Percentiles rank a stretch among this genome's conserved stretches.
Conservation (phyloP, 2,888 invertebrate genomes). For the Zaprionus obscuricornis region DNA sequence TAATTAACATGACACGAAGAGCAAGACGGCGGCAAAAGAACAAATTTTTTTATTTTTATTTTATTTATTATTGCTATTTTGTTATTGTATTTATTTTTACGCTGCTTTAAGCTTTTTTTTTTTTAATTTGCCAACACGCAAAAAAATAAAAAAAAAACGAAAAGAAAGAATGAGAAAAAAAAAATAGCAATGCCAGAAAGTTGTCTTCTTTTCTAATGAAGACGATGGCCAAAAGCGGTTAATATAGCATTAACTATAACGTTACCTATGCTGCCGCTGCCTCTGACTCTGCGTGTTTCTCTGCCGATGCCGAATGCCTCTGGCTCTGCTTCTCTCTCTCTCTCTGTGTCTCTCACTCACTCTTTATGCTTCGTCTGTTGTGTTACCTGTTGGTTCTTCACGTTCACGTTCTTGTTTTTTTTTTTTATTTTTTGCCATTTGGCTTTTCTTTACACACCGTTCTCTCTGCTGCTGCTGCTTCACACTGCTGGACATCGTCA, state of each 20-base stretch:
- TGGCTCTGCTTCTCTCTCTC: too few species aligned
- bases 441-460: constrained; percentile 39
- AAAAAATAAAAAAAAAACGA: constrained; percentile 12
- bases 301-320: too few species aligned
- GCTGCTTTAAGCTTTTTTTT: constrained; percentile 41
- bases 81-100: constrained; percentile 24
- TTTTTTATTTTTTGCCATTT: constrained; percentile 25
- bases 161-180: too few species aligned
- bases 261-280: constrained; percentile 44
- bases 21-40: constrained; percentile 6
- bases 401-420: constrained; percentile 18
- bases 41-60: constrained; percentile 25
- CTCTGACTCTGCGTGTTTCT: background rate
- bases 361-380: too few species aligned
- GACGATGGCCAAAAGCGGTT: constrained; percentile 44
- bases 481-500: constrained; percentile 1
- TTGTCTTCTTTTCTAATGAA: constrained; percentile 17
- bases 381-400: constrained; percentile 53
- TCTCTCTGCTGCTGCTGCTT: constrained; percentile 5
- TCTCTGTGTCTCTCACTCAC: too few species aligned
- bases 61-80: constrained; percentile 7
- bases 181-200: too few species aligned
- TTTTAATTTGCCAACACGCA: constrained; percentile 31
- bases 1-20: constrained; percentile 30
- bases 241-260: constrained; percentile 51